Conservation (phyloP, 2,113 vertebrate genomes). For the Grus americana region DNA sequence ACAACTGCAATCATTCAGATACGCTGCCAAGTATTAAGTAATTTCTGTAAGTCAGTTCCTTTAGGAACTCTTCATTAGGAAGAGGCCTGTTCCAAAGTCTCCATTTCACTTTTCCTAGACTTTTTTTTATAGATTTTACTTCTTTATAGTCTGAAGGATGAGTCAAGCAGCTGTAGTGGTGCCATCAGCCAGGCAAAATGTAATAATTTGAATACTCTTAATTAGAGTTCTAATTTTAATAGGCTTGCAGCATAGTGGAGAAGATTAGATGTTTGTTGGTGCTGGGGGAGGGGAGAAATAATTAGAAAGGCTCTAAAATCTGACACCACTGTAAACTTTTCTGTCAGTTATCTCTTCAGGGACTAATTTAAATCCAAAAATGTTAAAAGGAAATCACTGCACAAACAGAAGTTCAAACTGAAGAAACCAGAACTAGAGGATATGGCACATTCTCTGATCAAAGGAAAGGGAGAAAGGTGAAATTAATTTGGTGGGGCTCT, state of each 20-base stretch:
- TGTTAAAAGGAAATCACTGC: neutral
- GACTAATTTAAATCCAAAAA: neutral
- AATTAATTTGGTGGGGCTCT: neutral
- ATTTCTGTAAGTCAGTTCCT: neutral
- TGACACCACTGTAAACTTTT: neutral
- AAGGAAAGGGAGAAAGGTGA: neutral
- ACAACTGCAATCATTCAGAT: neutral
- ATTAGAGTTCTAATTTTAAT: neutral
- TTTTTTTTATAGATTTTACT: neutral
- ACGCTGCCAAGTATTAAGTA: neutral
- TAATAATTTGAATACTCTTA: neutral
- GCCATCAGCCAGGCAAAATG: neutral
- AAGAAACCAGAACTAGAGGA: neutral
- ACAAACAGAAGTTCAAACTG: neutral
- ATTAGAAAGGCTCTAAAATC: neutral
- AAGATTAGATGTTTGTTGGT: neutral
- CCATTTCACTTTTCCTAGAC: neutral
- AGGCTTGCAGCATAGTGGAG: neutral
- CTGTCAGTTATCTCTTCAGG: neutral
- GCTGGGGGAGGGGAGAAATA: neutral
- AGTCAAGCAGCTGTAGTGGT: neutral
- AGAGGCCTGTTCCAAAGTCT: neutral
- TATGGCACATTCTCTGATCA: neutral
- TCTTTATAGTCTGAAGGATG: neutral
- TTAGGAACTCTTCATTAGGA: neutral